A percentile compares a stretch with the other conserved stretches of the same genome.
Conservation (phyloP, 1,140 invertebrate genomes). For the Achatina immaculata region DNA sequence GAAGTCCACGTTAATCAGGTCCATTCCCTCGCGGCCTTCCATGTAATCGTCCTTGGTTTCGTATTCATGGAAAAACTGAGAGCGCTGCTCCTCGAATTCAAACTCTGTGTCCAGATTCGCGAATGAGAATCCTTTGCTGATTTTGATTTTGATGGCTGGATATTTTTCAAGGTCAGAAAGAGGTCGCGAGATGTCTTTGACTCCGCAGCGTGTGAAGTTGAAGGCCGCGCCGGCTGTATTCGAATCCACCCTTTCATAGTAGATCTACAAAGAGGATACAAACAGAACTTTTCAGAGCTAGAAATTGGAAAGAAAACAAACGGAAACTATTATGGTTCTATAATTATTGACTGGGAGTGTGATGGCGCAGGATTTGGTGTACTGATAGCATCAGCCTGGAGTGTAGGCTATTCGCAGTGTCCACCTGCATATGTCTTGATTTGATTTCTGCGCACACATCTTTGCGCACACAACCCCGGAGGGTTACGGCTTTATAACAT, state of each 20-base stretch:
- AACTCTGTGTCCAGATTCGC: slow-evolving; percentile 83
- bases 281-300: too few species aligned
- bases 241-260: slow-evolving; percentile 88
- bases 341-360: too few species aligned
- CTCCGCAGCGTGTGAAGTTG: slow-evolving; percentile 83
- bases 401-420: too few species aligned
- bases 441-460: too few species aligned
- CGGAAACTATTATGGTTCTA: too few species aligned
- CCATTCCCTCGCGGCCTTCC: slow-evolving; percentile 89
- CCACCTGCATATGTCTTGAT: too few species aligned
- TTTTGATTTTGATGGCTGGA: slow-evolving; percentile 80
- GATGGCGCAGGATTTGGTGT: too few species aligned
- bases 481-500: too few species aligned
- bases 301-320: too few species aligned
- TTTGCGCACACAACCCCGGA: too few species aligned
- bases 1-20: slow-evolving; percentile 75
- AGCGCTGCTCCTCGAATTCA: slow-evolving; percentile 87
- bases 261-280: slow-evolving; percentile 73
- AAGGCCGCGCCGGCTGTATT: slow-evolving; percentile 84
- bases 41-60: slow-evolving; percentile 89
- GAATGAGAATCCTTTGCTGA: slow-evolving; percentile 87
- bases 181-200: slow-evolving; percentile 83
- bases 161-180: slow-evolving; percentile 79
- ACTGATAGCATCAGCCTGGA: too few species aligned
- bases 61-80: slow-evolving; percentile 85